A percentile compares a stretch with the other conserved stretches of the same genome.
Evolutionary conservation across 2,888 invertebrate genomes (phyloP).

Genomic region (Noctua janthina): DNA sequence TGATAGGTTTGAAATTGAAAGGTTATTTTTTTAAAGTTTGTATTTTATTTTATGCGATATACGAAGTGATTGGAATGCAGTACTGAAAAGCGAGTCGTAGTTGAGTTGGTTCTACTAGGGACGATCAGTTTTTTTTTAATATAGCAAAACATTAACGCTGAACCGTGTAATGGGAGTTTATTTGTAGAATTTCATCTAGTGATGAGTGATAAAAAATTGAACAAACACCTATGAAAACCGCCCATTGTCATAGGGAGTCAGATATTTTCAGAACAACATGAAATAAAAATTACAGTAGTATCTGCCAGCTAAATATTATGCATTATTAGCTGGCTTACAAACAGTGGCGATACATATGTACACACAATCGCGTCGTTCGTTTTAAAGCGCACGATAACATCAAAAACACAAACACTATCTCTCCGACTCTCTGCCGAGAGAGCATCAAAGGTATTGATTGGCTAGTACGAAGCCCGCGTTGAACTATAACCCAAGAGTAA

Average conservation of each 20-base stretch:
- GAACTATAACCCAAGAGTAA: conserved; percentile 58
- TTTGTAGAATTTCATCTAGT: neutral
- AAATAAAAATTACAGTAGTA: neutral
- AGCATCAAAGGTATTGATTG: conserved; percentile 56
- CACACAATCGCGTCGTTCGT: neutral
- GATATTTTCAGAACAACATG: neutral
- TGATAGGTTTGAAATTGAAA: neutral
- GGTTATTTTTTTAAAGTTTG: neutral
- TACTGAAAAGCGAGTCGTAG: neutral
- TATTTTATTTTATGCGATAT: neutral
- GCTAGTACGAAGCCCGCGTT: conserved; percentile 50
- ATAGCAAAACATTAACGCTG: neutral
- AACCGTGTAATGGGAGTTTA: neutral
- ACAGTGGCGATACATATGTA: neutral
- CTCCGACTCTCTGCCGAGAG: conserved; percentile 49
- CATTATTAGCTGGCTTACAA: neutral
- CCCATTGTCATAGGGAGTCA: too few species aligned
- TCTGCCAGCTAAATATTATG: neutral
- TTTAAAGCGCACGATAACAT: neutral
- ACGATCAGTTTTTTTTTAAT: neutral
- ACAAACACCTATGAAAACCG: neutral
- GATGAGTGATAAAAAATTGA: neutral
- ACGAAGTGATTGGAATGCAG: neutral
- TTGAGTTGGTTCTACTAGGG: neutral
- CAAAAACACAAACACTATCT: conserved; percentile 35